Base-by-base conservation (phyloP, 2,888 invertebrate species). In the Scaptomyza parva region DNA sequence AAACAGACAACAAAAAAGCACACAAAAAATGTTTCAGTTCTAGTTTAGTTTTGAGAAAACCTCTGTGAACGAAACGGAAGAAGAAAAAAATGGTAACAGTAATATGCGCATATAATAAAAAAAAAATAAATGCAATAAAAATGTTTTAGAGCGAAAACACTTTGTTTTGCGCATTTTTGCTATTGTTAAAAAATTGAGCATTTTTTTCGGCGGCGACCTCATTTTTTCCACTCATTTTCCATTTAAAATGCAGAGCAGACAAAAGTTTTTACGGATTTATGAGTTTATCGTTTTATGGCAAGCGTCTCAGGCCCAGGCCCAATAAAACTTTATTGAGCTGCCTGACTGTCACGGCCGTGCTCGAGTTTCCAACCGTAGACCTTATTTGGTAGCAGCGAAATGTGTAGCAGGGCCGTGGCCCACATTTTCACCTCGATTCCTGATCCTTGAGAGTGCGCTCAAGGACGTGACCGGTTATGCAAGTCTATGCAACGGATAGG, bases 21-120 rank as follows among this genome's bases (percentile, higher is more conserved):
- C 54, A 80, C 76, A 84, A 84, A 86, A 83, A 88, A 70, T 84
- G 88, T 75, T 86, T 84, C 73, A 84, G 88, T 84, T 84, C 88
- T 84, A 87, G 79, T 86, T 86, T 83, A 60, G 50, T 84, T 84
- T 84, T 66, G 43, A 70, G 88, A 83, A 83, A 70, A 55, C 65
- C 78, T 70, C 69, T 85, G 82, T 78, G 55, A 37, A 39, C 35
- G 40, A 14, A 35, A 66, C 9, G 17, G 65, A 77, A 78, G 50
- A 76, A 80, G 51, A 64, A 79, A 85, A 77, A 87, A 76, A 83
- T 69, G 84, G 74, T 77, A 78, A 79, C 78, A 69, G 63, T 66
- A 78, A 70, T 66, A 54, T 51, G 61, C 12, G 54, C 30, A 47
- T 55, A 66, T 55, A 66, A 82, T 54, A 70, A 76, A 70, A 85